Conservation (phyloP, 2,888 invertebrate genomes). For the Latheticus oryzae region DNA sequence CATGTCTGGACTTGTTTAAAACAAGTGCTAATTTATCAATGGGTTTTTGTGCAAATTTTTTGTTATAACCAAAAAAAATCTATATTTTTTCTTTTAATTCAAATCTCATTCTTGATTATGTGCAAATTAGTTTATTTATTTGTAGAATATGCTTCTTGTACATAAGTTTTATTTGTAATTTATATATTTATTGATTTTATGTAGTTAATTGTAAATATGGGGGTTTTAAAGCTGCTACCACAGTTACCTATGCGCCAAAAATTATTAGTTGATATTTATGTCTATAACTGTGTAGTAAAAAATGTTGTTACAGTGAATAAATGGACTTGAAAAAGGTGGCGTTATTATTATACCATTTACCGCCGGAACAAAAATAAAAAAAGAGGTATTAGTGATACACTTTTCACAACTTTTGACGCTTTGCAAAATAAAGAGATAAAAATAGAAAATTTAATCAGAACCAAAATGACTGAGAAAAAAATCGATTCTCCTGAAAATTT, state of each 20-base stretch:
- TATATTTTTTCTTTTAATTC: too few species aligned
- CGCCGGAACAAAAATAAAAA: too few species aligned
- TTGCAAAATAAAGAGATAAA: too few species aligned
- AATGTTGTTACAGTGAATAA: slow-evolving; percentile 64
- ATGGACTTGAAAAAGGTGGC: slow-evolving; percentile 47
- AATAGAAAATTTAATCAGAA: too few species aligned
- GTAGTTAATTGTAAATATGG: slow-evolving; percentile 57
- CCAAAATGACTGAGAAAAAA: too few species aligned
- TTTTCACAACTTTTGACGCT: too few species aligned
- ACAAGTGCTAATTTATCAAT: slow-evolving; percentile 24
- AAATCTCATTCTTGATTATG: slow-evolving; percentile 19
- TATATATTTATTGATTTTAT: slow-evolving; percentile 51
- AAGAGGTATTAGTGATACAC: too few species aligned
- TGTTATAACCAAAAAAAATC: slow-evolving; percentile 16
- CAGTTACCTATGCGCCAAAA: slow-evolving; percentile 62
- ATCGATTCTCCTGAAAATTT: too few species aligned
- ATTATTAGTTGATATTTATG: slow-evolving; percentile 54
- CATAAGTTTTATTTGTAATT: slow-evolving; percentile 46
- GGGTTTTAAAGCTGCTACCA: slow-evolving; percentile 52
- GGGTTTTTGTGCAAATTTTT: slow-evolving; percentile 49
- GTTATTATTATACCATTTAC: background rate
- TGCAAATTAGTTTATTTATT: slow-evolving; percentile 40
- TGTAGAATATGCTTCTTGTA: slow-evolving; percentile 43
- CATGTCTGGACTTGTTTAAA: slow-evolving; percentile 74
- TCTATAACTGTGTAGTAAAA: slow-evolving; percentile 64